phyloP scores from a whole-genome alignment of 2,888 invertebrate species.

The Tenthredo notha region DNA sequence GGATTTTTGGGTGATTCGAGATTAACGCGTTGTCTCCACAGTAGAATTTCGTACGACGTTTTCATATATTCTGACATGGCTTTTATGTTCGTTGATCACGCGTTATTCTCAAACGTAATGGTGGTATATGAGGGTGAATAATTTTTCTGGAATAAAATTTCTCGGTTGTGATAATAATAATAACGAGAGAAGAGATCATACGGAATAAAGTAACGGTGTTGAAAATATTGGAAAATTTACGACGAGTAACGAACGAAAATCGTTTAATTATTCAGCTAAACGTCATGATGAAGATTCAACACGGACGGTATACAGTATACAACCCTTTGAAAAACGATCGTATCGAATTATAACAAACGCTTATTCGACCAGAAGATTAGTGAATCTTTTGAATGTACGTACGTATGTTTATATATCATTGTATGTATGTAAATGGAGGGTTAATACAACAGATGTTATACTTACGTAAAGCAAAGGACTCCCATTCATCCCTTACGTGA shows the following conservation, averaged over 20 bases:
- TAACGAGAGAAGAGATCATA: not conserved
- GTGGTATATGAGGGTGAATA: not conserved
- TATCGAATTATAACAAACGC: not conserved
- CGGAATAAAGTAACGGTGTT: conserved; percentile 5
- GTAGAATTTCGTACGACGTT: not conserved
- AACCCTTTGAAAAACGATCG: not conserved
- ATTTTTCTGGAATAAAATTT: not conserved
- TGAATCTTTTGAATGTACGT: not conserved
- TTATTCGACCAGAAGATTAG: not conserved
- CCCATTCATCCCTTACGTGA: not conserved
- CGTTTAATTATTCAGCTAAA: not conserved
- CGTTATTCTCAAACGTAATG: not conserved
- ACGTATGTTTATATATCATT: not conserved
- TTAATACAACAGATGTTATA: not conserved
- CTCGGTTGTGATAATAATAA: not conserved
- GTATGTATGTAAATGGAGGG: not conserved
- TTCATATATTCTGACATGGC: not conserved
- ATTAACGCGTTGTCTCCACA: not conserved
- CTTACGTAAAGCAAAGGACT: not conserved
- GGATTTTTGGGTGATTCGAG: not conserved
- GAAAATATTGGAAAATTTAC: not conserved
- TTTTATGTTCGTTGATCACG: conserved; percentile 1
- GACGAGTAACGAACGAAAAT: not conserved
- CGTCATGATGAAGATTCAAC: not conserved
- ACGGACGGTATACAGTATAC: not conserved